Evolutionary conservation across 2,113 vertebrate genomes (phyloP).

Genomic region (Oreochromis spilurus): DNA sequence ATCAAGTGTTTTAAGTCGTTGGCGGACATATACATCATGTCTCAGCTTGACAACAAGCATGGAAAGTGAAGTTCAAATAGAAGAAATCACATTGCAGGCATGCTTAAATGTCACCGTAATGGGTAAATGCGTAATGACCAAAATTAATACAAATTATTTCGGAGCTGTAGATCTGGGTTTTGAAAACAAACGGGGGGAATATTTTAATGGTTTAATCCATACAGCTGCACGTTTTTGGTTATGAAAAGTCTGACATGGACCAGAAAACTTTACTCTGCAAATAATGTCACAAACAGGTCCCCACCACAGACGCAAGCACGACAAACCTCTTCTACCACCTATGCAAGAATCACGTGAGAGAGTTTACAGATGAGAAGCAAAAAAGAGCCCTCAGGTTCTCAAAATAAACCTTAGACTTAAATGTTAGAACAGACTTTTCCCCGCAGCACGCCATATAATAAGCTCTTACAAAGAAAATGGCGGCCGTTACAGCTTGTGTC

Average conservation of each 20-base stretch:
- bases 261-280: neutral
- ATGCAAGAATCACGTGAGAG: neutral
- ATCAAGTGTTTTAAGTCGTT: neutral
- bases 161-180: neutral
- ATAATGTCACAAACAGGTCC: neutral
- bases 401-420: neutral
- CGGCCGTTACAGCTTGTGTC: neutral
- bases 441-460: neutral
- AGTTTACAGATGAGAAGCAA: neutral
- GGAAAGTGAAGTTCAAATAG: neutral
- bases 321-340: neutral
- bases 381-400: neutral
- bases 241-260: neutral
- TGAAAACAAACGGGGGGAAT: neutral
- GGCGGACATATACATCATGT: neutral
- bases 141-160: neutral
- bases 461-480: neutral
- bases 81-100: neutral
- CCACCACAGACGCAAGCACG: neutral
- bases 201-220: neutral
- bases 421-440: neutral
- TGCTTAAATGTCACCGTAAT: neutral
- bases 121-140: neutral
- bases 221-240: neutral
- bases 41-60: neutral